Evolutionary conservation across 2,113 vertebrate genomes (phyloP), one percentile per base, ranked within the genome.

Genomic region (Ptilorrhoa leucosticta): DNA sequence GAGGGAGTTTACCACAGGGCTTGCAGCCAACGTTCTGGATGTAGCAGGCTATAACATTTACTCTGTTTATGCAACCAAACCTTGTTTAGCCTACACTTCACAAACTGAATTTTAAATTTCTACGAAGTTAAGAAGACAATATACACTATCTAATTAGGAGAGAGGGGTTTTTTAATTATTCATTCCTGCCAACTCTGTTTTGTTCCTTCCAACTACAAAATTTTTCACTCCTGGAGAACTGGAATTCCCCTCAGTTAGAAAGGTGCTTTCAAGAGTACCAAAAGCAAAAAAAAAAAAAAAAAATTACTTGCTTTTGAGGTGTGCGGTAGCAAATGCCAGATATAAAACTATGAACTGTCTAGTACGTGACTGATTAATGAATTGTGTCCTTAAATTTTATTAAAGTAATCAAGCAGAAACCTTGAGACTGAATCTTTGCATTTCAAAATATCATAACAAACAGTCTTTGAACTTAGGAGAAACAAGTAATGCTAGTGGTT

Each of bases 301-400:
- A 42, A 47, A 35, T 11, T 22, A 8, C 21, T 83, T 85, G 15
- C 50, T 94, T 96, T 94, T 94, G 68, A 96, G 95, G 87, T 76
- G 76, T 57, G 66, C 10, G 75, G 58, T 69, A 96, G 63, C 71
- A 94, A 96, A 94, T 83, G 24, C 66, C 90, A 97, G 96, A 94
- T 96, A 83, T 82, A 95, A 97, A 90, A 95, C 70, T 94, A 83
- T 57, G 18, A 51, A 80, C 90, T 88, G 64, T 89, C 85, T 95
- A 60, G 26, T 93, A 80, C 44, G 5, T 93, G 96, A 96, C 93
- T 82, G 95, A 97, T 97, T 95, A 96, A 97, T 96, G 85, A 97
- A 97, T 95, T 58, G 60, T 60, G 82, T 66, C 39, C 80, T 96
- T 95, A 70, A 76, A 87, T 90, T 97, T 97, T 96, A 96, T 97